Base-by-base conservation (phyloP, 2,888 invertebrate species). In the Cyclophora punctaria region DNA sequence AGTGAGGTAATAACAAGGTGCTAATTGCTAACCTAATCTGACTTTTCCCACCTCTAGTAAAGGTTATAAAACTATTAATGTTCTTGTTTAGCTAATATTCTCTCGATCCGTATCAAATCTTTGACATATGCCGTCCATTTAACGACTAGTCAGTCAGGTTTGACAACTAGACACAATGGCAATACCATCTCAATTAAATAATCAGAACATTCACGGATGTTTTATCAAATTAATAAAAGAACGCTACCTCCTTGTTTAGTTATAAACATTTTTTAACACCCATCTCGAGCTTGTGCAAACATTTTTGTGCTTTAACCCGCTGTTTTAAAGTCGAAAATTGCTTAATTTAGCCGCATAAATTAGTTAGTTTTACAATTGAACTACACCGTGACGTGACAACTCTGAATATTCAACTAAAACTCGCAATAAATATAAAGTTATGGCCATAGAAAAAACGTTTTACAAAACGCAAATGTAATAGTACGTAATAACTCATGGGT, bases 341-440 rank as follows among this genome's bases (percentile, higher is more conserved):
- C 55, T 55, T 48, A 56, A 57, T 35, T 7, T 33, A 47, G 52
- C 49, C 57, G 51, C 58, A 63, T 61, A 65, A 64, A 57, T 67
- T 67, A 66, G 69, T 67, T 64, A 68, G 67, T 64, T 62, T 65
- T 66, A 76, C 73, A 78, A 79, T 78, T 67, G 77, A 71, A 72
- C 73, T 61, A 63, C 64, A 80, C 73, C 83, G 78, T 84, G 84
- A 83, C 84, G 83, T 77, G 78, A 81, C 80, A 72, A 71, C 73
- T 70, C 73, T 72, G 82, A 81, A 84, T 83, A 80, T 84, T 79
- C 82, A 81, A 83, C 81, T 83, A 83, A 82, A 83, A 79, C 78
- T 65, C 64, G 79, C 85, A 82, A 86, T 87, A 86, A 87, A 87
- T 86, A 87, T 78, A 70, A 83, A 85, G 83, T 83, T 83, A 83